Evolutionary conservation across 1,140 invertebrate genomes (phyloP), one percentile per base, ranked within the genome.

Genomic region (Triops cancriformis): DNA sequence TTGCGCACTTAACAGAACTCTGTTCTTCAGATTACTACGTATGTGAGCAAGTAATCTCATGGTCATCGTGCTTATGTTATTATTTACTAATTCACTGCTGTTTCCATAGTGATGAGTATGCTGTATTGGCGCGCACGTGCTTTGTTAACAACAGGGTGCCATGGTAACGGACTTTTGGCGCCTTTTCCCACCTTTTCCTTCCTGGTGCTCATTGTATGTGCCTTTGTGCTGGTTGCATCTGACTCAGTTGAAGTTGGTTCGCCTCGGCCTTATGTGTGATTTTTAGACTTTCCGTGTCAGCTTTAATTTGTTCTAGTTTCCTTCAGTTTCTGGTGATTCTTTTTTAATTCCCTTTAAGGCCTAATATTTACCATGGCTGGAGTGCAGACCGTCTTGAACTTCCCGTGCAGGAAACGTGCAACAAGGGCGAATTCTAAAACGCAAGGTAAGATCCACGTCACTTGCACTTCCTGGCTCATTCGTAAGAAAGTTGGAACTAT

Each of bases 371-470:
- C 23, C 73, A 78, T 76, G n/a, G 42, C 26, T 76, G 6, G 26
- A 51, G n/a, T 18, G 26, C 51, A 27, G 5, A 5, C 41, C 12
- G 41, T 45, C 28, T 64, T 64, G 51, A 64, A 64, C 9, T 64
- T 64, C 51, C 51, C 51, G 0, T n/a, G 51, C 51, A 64, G 51
- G 51, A 64, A 64, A 26, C 73, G 26, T 75, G 28, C 42, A 45
- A 42, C 27, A 78, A 78, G 28, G n/a, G 23, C 26, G 28, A 72
- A 6, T 79, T 45, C 23, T 10, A 43, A 41, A 23, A 28, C n/a
- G 12, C 9, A 42, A 41, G 27, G 74, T 78, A 41, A 43, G 28
- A 37, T 0, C 10, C 18, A 72, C 18, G 26, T 27, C 0, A 12
- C 18, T 77, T n/a, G 11, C 12, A 73, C 1, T 14, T 64, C 51